Conservation (phyloP, 2,113 vertebrate species). For the Dipodomys spectabilis region DNA sequence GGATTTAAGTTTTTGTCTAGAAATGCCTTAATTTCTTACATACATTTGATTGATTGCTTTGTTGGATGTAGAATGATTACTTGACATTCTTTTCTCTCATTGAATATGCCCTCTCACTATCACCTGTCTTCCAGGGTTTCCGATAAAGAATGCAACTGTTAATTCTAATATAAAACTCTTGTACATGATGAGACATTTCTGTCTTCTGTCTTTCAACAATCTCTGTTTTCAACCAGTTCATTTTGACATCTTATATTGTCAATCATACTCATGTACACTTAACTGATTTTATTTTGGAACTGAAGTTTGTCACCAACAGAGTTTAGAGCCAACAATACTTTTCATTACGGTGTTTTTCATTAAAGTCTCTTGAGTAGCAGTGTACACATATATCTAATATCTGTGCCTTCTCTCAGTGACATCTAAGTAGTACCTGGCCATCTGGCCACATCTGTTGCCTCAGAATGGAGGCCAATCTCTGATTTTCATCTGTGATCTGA, state of each 20-base stretch:
- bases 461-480: background rate
- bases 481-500: background rate
- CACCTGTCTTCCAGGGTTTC: background rate
- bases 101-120: background rate
- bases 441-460: background rate
- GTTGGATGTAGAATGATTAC: conserved; percentile 14
- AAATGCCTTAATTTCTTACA: background rate
- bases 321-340: too few species aligned
- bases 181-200: background rate
- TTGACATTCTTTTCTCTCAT: background rate
- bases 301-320: background rate
- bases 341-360: background rate
- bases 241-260: background rate
- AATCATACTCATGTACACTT: background rate
- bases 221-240: background rate
- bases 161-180: background rate
- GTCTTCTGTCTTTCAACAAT: conserved; percentile 1
- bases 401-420: background rate
- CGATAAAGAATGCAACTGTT: conserved; percentile 4
- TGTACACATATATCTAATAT: background rate
- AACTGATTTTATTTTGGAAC: background rate
- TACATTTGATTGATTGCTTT: conserved; percentile 15
- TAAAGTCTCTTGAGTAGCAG: background rate
- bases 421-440: background rate
- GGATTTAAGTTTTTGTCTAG: background rate